Percentiles rank a stretch among this genome's conserved stretches.
phyloP scores from a whole-genome alignment of 2,797 vertebrate genomes.

The Hoplostethus mediterraneus region DNA sequence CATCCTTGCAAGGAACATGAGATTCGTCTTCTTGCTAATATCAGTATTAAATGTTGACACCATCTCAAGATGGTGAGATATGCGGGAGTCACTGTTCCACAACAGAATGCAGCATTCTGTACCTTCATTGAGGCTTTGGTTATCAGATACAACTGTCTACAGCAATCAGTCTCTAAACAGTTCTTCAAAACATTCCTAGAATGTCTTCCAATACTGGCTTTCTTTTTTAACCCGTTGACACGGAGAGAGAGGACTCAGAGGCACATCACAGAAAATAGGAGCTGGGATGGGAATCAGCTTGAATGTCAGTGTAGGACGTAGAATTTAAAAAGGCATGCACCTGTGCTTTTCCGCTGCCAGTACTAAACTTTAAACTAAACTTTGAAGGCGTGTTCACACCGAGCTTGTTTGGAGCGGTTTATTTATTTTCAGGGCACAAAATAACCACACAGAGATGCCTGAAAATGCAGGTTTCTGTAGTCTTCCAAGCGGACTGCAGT shows the following conservation, averaged over 20 bases:
- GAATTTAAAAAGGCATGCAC: not conserved
- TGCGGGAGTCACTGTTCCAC: slow-evolving; percentile 2
- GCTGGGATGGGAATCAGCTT: not conserved
- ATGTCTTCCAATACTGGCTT: not conserved
- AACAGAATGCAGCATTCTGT: too few species aligned
- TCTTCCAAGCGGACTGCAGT: too few species aligned
- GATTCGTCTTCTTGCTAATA: slow-evolving; percentile 4
- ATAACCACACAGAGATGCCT: too few species aligned
- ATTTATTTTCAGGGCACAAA: too few species aligned
- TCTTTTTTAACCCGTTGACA: not conserved
- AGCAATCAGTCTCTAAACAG: not conserved
- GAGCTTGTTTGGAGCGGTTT: too few species aligned
- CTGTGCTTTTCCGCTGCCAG: not conserved
- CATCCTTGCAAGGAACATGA: slow-evolving; percentile 13
- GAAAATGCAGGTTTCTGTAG: too few species aligned
- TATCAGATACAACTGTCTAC: not conserved
- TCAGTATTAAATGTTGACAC: slow-evolving; percentile 9
- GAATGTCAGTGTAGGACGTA: not conserved
- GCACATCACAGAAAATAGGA: too few species aligned
- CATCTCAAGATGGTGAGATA: not conserved
- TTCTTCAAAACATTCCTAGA: too few species aligned
- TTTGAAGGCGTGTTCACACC: too few species aligned
- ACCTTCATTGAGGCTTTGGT: too few species aligned
- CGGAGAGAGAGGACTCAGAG: not conserved
- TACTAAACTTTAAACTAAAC: too few species aligned